Evolutionary conservation across 2,888 invertebrate genomes (phyloP).

Genomic region (Geophilus truncorum): DNA sequence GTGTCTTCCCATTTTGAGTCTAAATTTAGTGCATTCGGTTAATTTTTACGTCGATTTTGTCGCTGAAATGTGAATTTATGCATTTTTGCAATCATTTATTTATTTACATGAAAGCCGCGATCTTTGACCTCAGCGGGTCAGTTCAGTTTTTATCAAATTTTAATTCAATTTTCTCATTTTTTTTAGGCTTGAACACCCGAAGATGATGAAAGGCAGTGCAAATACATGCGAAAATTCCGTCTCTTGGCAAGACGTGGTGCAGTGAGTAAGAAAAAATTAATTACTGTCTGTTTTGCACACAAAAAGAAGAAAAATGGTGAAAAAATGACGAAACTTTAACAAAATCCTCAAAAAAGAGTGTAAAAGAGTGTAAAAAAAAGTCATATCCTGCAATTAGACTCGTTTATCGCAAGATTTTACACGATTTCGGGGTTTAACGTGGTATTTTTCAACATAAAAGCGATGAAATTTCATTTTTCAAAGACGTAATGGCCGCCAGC

Average conservation of each 20-base stretch:
- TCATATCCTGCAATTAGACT: not conserved
- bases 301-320: not conserved
- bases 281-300: not conserved
- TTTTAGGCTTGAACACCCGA: not conserved
- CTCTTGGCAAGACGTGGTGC: slow-evolving; percentile 14
- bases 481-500: not conserved
- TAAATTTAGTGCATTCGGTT: too few relatives aligned
- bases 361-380: too few relatives aligned
- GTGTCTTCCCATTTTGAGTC: too few relatives aligned
- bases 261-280: not conserved
- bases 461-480: not conserved
- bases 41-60: too few relatives aligned
- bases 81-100: too few relatives aligned
- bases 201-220: not conserved
- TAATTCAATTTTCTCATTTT: not conserved
- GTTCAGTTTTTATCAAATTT: not conserved
- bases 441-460: not conserved
- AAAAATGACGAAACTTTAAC: too few relatives aligned
- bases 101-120: too few relatives aligned
- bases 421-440: not conserved
- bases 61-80: too few relatives aligned
- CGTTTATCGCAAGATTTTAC: not conserved
- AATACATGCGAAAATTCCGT: not conserved
- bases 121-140: too few relatives aligned
- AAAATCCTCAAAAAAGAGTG: too few relatives aligned